Conservation (phyloP, 1,140 invertebrate species). For the Drosophila sulfurigaster region DNA sequence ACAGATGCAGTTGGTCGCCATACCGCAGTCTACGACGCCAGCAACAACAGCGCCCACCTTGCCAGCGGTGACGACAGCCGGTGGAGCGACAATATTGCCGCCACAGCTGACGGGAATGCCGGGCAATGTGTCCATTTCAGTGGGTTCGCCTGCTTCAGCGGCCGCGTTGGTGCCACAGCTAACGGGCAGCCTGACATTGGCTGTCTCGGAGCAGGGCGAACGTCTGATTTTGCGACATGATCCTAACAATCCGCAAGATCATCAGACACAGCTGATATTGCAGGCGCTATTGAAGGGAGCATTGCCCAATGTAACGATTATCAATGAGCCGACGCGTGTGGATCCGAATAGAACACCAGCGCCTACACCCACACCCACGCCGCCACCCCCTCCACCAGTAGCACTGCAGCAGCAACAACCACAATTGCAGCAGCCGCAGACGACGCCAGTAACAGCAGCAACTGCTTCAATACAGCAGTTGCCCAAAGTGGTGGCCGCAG, state of each 20-base stretch:
- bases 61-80: constrained; percentile 41
- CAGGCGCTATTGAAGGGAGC: constrained; percentile 82
- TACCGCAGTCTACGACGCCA: constrained; percentile 60
- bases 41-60: constrained; percentile 4
- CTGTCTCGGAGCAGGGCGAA: constrained; percentile 82
- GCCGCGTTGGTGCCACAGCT: constrained; percentile 77
- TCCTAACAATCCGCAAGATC: constrained; percentile 82
- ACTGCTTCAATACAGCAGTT: constrained; percentile 25
- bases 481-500: constrained; percentile 42
- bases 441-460: constrained; percentile 12
- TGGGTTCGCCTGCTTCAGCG: constrained; percentile 75
- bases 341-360: constrained; percentile 53
- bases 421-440: constrained; percentile 33
- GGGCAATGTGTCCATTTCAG: constrained; percentile 77
- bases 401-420: constrained; percentile 41
- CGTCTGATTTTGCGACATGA: constrained; percentile 80
- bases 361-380: constrained; percentile 36
- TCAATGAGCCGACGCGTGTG: constrained; percentile 78
- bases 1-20: constrained; percentile 78
- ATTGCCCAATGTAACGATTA: constrained; percentile 83
- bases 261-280: constrained; percentile 82
- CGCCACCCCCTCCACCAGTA: constrained; percentile 7
- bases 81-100: constrained; percentile 69
- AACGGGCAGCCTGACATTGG: constrained; percentile 78
- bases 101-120: constrained; percentile 75